A percentile compares a stretch with the other conserved stretches of the same genome.
phyloP scores from a whole-genome alignment of 2,797 vertebrate species.

The Phoxinus dragarum region DNA sequence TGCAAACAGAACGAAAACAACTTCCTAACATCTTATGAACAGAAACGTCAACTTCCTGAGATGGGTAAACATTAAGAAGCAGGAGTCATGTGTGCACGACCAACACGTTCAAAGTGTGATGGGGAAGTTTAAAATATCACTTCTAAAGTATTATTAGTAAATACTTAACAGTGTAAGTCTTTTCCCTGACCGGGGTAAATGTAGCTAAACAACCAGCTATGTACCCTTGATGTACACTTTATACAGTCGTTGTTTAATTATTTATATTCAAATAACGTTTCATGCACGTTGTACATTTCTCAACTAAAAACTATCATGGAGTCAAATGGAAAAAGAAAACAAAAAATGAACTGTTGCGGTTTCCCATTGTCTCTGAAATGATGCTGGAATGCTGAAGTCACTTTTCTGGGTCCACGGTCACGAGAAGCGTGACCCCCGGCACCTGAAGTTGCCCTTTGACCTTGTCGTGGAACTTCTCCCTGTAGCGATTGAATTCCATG shows the following conservation, averaged over 20 bases:
- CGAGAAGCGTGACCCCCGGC: slow-evolving; percentile 76
- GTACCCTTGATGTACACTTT: slow-evolving; percentile 45
- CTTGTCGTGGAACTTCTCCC: slow-evolving; percentile 93
- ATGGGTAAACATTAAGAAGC: slow-evolving; percentile 46
- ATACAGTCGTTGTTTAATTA: slow-evolving; percentile 56
- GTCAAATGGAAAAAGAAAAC: slow-evolving; percentile 18
- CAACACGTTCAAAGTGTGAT: slow-evolving; percentile 40
- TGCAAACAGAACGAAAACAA: slow-evolving; percentile 42
- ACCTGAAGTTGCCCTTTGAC: slow-evolving; percentile 86
- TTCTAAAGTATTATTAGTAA: slow-evolving; percentile 29
- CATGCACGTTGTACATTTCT: slow-evolving; percentile 36
- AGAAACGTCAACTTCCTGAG: slow-evolving; percentile 74
- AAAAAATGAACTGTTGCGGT: background rate
- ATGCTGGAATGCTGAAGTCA: slow-evolving; percentile 49
- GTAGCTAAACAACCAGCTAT: slow-evolving; percentile 18
- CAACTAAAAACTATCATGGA: slow-evolving; percentile 43
- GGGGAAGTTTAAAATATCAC: slow-evolving; percentile 9
- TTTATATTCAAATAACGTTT: slow-evolving; percentile 55
- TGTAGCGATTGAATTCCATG: slow-evolving; percentile 97
- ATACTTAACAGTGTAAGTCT: slow-evolving; percentile 50
- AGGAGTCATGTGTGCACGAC: slow-evolving; percentile 39
- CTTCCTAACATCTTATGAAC: slow-evolving; percentile 46
- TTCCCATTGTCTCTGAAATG: background rate
- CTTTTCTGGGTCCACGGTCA: slow-evolving; percentile 66
- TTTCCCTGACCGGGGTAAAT: slow-evolving; percentile 54